Percentiles rank a stretch among this genome's conserved stretches.
These are phyloP conservation scores for Pavo muticus DNA, from an alignment of 2,113 vertebrate species.

Conservation along the genomic window DNA sequence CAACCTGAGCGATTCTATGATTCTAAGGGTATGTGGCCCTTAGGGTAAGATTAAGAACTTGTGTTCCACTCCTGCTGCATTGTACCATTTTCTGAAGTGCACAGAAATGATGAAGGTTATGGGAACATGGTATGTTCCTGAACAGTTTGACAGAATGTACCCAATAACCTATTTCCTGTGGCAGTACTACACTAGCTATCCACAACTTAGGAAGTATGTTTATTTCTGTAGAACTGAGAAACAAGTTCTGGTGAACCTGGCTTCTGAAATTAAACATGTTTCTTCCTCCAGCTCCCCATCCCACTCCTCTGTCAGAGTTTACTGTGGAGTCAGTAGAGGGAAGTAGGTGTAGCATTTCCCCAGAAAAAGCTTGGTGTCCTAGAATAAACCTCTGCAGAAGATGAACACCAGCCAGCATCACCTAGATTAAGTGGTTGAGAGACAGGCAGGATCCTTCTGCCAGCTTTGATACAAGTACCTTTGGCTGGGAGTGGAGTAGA, in stretches of 20 bases:
- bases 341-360: neutral
- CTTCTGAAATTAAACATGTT: neutral
- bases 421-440: neutral
- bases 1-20: too few relatives aligned
- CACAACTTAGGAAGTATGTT: neutral
- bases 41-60: fast-evolving
- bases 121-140: neutral
- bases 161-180: neutral
- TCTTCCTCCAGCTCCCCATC: conserved; percentile 30
- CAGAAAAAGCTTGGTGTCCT: neutral
- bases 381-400: conserved; percentile 1
- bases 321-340: neutral
- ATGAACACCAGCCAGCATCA: conserved; percentile 13
- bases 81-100: neutral
- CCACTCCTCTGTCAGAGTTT: neutral
- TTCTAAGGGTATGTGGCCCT: neutral
- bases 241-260: neutral
- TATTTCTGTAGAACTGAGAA: neutral
- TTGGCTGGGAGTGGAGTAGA: neutral
- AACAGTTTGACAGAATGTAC: neutral
- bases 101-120: neutral
- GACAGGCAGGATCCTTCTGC: neutral
- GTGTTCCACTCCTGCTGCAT: neutral
- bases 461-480: neutral
- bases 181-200: neutral